Base-by-base conservation (phyloP, 1,140 invertebrate genomes). In the Chrysopa pallens region DNA sequence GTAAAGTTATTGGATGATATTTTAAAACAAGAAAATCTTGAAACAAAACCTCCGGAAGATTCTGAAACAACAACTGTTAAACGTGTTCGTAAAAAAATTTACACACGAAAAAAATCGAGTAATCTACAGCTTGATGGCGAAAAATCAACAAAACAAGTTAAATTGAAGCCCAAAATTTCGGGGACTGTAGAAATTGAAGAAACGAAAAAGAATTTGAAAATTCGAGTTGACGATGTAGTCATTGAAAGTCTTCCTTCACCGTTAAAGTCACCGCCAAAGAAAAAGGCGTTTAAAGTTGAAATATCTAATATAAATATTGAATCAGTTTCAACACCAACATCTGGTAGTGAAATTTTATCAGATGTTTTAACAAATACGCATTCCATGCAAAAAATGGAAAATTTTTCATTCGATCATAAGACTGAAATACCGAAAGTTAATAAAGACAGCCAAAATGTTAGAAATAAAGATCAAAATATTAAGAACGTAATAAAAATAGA, bases 151-250 rank as follows among this genome's bases (percentile, higher is more conserved):
- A 39, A 39, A 39, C 27, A 27, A 6, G 11, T 13, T 4, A 39
- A 39, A 39, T 4, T 36, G 4, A 29, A 31, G n/a, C 11, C n/a
- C 14, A 29, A 17, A 29, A 40, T 15, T 11, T 11, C 12, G 28
- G 11, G 11, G 7, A 15, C 2, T 39, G 13, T 14, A 6, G 38
- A 27, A 39, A 23, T 23, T 23, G 17, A 23, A 17, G 50, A 63
- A 37, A 48, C 57, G 4, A 47, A 33, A 11, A 42, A 43, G 6
- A 50, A 44, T 36, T 57, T 71, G 27, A 72, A 70, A 58, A 61
- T 66, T 45, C 55, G 63, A 42, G 59, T 72, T 33, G 67, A 70
- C 50, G 61, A 72, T 50, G 57, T 71, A 23, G 61, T 62, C 31
- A 59, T 73, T 28, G 63, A 70, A 50, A 64, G 17, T 23, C 17